Evolutionary conservation across 2,797 vertebrate species (phyloP), one percentile per base, ranked within the genome.

Genomic region (Rhadinocentrus ornatus): DNA sequence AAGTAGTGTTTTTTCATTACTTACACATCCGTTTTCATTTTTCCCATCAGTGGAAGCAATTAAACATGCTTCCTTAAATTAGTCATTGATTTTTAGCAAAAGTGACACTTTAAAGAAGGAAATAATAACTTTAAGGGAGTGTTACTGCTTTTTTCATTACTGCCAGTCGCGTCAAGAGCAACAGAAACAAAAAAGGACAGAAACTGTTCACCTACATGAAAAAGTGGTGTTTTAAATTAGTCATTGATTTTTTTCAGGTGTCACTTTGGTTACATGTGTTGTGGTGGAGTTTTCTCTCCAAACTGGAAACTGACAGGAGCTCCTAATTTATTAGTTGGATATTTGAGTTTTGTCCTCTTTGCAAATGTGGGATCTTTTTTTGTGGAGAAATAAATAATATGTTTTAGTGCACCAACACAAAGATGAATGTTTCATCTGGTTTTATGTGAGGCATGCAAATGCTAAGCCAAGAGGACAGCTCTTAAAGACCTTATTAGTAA

Each of bases 1-100:
- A 84, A 87, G 89, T 77, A 8, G 75, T 82, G 72, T 82, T 90
- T 82, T 92, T 93, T 92, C 88, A 92, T 91, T 90, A 91, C 92
- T 82, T 85, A 89, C 87, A 93, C 89, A 91, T 92, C 91, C 91
- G 89, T 74, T 91, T 93, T 91, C 91, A 91, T 93, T 93, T 91
- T 90, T 91, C 79, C 87, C 88, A 90, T 88, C 88, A 81, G 86
- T 85, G 79, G 81, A 92, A 90, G 77, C 91, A 93, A 93, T 93
- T 93, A 93, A 93, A 92, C 91, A 91, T 78, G 85, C 86, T 78
- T 86, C 90, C 84, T 93, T 91, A 89, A 93, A 93, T 93, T 92
- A 93, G 85, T 80, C 90, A 93, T 93, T 92, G 93, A 93, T 93
- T 93, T 93, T 89, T 88, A 85, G 83, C 83, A 71, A 77, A 83